Conservation (phyloP, 2,797 vertebrate species). For the Trichosurus vulpecula region DNA sequence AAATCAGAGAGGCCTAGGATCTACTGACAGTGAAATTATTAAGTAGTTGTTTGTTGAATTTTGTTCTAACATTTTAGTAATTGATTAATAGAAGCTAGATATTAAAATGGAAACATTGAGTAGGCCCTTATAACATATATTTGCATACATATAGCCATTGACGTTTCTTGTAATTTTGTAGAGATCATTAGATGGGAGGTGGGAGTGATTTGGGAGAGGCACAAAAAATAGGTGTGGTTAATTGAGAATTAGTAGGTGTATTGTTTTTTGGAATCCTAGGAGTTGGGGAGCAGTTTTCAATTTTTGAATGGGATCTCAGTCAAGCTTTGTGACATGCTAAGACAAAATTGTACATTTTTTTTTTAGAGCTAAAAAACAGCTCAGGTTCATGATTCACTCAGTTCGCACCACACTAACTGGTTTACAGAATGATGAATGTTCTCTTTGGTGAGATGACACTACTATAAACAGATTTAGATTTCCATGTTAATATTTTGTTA, state of each 20-base stretch:
- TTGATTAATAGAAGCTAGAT: slow-evolving; percentile 41
- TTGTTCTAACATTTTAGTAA: slow-evolving; percentile 43
- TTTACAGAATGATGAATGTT: background rate
- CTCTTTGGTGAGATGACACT: background rate
- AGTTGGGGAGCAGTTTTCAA: background rate
- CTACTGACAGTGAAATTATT: slow-evolving; percentile 28
- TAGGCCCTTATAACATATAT: background rate
- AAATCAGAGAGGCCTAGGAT: slow-evolving; percentile 33
- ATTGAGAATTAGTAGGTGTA: slow-evolving; percentile 27
- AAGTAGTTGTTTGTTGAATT: slow-evolving; percentile 58
- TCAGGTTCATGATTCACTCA: slow-evolving; percentile 49
- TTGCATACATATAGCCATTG: slow-evolving; percentile 27
- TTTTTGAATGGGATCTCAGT: slow-evolving; percentile 16
- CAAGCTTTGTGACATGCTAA: slow-evolving; percentile 45
- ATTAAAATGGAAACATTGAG: slow-evolving; percentile 52
- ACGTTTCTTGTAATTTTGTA: background rate
- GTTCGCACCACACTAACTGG: background rate
- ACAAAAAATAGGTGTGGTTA: slow-evolving; percentile 9
- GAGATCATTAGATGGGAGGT: background rate
- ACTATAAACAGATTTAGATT: slow-evolving; percentile 5
- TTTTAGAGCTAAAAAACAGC: slow-evolving; percentile 51
- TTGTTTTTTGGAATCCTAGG: slow-evolving; percentile 31
- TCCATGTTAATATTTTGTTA: slow-evolving; percentile 49
- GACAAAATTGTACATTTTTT: slow-evolving; percentile 32
- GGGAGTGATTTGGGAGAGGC: background rate